Base-by-base conservation (phyloP, 1,140 invertebrate genomes). In the Steinernema khuongi region DNA sequence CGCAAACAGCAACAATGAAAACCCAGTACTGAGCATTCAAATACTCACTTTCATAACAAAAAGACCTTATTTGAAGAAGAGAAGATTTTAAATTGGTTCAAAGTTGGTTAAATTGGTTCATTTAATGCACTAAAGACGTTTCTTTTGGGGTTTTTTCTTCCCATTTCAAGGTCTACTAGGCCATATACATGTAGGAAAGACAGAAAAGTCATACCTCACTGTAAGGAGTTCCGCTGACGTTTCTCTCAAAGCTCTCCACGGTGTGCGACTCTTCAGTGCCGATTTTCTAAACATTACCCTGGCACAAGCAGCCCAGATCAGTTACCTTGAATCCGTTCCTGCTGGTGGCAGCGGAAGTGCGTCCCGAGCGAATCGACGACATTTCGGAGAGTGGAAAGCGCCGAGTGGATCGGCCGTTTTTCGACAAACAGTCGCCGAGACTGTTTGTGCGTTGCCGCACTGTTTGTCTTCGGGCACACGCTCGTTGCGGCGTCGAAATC, bases 221-320 rank as follows among this genome's bases (percentile, higher is more conserved):
- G 33, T 68, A 60, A 32, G 67, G 70, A 19, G 76, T 77, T 33
- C 76, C 76, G 36, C 72, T 70, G 36, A 77, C 70, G 0, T 71
- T 75, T 72, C 76, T 17, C 36, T 77, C 76, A 68, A 73, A 77
- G 7, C 66, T 60, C 43, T 77, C 76, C 43, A 77, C 70, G 14
- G 76, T 77, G 30, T 77, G 76, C 43, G 76, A 69, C 32, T 77
- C 76, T 31, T 77, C 76, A 30, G 69, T 68, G 31, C 76, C 76
- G n/a, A 77, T 72, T 77, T 77, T 72, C 76, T 77, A 43, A 76
- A 77, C 36, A 41, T n/a, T n/a, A 14, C 4, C 50, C 11, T 22
- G 14, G 14, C 14, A 60, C 4, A n/a, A 60, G 22, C 36, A 22
- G 4, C 50, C 19, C 50, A 22, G 26, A 60, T 41, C 7, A 41